phyloP scores from a whole-genome alignment of 2,888 invertebrate genomes.

The Melieria crassipennis region DNA sequence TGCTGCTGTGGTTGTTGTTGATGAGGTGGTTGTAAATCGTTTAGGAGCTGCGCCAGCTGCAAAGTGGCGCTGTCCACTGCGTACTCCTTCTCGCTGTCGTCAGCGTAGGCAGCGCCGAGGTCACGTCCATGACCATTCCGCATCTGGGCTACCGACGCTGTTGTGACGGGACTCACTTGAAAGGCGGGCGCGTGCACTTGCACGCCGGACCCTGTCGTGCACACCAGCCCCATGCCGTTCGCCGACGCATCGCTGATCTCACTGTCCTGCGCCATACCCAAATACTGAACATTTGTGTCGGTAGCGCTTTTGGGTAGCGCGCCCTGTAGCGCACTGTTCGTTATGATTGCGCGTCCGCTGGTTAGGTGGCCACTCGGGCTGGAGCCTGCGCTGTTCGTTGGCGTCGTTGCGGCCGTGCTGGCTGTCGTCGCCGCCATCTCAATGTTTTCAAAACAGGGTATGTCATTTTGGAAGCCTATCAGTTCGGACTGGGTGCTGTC shows the following conservation, averaged over 20 bases:
- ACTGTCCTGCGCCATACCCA: slow-evolving; percentile 18
- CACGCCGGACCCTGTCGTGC: slow-evolving; percentile 20
- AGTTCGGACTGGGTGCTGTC: slow-evolving; percentile 53
- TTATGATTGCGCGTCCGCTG: slow-evolving; percentile 13
- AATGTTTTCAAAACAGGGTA: slow-evolving; percentile 60
- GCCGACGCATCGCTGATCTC: slow-evolving; percentile 27
- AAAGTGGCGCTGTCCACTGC: slow-evolving; percentile 38
- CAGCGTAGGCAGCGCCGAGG: neutral
- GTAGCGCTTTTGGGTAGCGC: neutral
- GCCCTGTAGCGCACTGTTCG: neutral
- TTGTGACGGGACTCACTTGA: neutral
- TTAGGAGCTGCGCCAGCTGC: slow-evolving; percentile 50
- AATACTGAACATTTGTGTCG: slow-evolving; percentile 24
- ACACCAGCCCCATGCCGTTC: slow-evolving; percentile 19
- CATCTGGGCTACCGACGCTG: neutral
- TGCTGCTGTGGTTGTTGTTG: slow-evolving; percentile 11
- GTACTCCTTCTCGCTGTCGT: slow-evolving; percentile 20
- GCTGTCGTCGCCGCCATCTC: slow-evolving; percentile 41
- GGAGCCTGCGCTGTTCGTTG: slow-evolving; percentile 2
- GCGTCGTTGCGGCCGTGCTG: slow-evolving; percentile 15
- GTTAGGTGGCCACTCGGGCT: neutral
- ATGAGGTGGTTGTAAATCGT: slow-evolving; percentile 44
- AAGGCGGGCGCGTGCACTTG: slow-evolving; percentile 27
- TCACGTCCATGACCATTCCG: neutral
- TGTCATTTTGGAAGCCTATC: slow-evolving; percentile 60